Evolutionary conservation across 2,888 invertebrate genomes (phyloP).

Genomic region (Dastarcus helophoroides): DNA sequence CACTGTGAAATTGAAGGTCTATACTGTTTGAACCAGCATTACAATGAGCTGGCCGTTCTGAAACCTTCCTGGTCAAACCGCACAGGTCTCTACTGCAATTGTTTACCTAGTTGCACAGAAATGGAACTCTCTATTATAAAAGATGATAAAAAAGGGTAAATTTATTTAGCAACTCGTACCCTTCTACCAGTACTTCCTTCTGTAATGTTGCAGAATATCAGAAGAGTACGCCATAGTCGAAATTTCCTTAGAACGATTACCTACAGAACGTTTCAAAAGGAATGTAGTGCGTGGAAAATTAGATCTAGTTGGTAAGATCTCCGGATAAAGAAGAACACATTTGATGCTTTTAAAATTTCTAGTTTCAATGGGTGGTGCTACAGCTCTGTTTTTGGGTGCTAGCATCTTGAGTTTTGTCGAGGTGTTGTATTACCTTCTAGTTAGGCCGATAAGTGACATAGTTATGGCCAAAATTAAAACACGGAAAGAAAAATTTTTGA

Average conservation of each 20-base stretch:
- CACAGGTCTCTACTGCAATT: conserved; percentile 53
- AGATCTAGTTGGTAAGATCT: conserved; percentile 53
- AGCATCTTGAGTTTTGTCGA: conserved; percentile 49
- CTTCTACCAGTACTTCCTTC: neutral
- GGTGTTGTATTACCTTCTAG: conserved; percentile 41
- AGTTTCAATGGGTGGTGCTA: conserved; percentile 50
- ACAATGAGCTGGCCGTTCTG: conserved; percentile 50
- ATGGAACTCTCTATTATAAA: conserved; percentile 54
- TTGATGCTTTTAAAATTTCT: conserved; percentile 18
- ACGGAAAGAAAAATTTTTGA: no score
- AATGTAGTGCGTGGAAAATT: conserved; percentile 51
- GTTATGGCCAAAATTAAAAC: no score
- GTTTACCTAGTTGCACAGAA: conserved; percentile 61
- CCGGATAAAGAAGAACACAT: neutral
- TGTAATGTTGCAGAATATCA: conserved; percentile 22
- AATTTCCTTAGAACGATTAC: conserved; percentile 51
- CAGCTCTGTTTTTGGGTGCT: conserved; percentile 48
- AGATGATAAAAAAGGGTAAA: conserved; percentile 38
- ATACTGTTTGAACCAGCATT: conserved; percentile 49
- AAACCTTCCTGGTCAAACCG: conserved; percentile 55
- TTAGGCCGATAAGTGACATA: conserved; percentile 17
- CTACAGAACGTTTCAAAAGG: conserved; percentile 55
- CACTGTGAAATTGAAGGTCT: conserved; percentile 55
- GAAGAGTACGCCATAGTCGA: conserved; percentile 38
- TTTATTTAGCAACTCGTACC: neutral